Conservation (phyloP, 1,140 invertebrate species). For the Pseudomyrmex pallidus region DNA sequence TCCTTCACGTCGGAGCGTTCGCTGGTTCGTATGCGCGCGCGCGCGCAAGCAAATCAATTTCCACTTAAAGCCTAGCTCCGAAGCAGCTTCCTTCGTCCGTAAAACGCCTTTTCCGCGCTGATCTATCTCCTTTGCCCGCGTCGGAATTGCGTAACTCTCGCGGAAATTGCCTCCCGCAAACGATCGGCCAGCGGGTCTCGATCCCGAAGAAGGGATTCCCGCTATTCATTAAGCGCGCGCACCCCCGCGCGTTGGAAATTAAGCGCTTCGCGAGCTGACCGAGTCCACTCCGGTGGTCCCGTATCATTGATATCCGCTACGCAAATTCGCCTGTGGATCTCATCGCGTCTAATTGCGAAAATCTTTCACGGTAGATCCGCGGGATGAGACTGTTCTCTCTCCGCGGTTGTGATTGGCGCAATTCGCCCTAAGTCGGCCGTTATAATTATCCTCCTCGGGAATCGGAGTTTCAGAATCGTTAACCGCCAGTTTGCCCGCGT, state of each 20-base stretch:
- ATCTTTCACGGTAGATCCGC: not conserved
- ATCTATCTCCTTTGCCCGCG: not conserved
- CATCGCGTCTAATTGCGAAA: conserved; percentile 7
- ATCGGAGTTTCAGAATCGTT: not conserved
- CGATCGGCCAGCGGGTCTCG: not conserved
- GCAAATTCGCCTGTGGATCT: not conserved
- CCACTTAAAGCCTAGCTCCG: conserved; percentile 58
- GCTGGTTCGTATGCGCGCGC: conserved; percentile 40
- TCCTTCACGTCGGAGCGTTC: conserved; percentile 50
- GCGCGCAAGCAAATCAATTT: conserved; percentile 78
- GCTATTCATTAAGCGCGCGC: conserved; percentile 12
- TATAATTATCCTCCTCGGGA: not conserved
- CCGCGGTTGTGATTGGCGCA: too few species aligned
- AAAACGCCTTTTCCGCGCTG: conserved; percentile 1
- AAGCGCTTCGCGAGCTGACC: conserved; percentile 17
- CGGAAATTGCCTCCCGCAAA: conserved; percentile 48
- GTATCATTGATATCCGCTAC: conserved; percentile 20
- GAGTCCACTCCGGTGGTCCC: conserved; percentile 29
- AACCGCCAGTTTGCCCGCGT: not conserved
- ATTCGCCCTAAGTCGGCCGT: not conserved
- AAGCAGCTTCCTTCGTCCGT: conserved; percentile 20
- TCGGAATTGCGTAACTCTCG: conserved; percentile 38
- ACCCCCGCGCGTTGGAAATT: conserved; percentile 8
- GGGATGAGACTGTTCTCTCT: not conserved
- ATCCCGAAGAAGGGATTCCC: not conserved